These are phyloP conservation scores for Gymnoscopelus braueri DNA, from an alignment of 2,797 vertebrate genomes.

Conservation along the genomic window DNA sequence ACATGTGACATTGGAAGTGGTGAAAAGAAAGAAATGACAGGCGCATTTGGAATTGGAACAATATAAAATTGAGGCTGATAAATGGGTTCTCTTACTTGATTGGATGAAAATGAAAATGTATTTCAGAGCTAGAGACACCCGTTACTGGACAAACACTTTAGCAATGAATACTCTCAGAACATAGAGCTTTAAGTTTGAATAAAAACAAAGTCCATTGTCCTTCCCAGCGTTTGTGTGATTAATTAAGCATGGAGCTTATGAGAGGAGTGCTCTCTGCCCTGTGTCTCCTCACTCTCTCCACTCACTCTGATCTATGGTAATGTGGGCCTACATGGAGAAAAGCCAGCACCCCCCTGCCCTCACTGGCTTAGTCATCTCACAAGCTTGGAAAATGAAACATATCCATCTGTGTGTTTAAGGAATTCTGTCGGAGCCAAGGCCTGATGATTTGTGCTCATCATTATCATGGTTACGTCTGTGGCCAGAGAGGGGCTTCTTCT, in stretches of 20 bases:
- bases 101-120: too few relatives aligned
- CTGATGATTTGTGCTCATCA: constrained; percentile 43
- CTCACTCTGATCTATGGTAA: constrained; percentile 54
- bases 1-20: too few relatives aligned
- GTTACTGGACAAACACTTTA: too few relatives aligned
- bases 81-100: too few relatives aligned
- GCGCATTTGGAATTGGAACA: too few relatives aligned
- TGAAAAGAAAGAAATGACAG: too few relatives aligned
- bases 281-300: constrained; percentile 34
- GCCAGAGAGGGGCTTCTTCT: constrained; percentile 25
- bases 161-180: too few relatives aligned
- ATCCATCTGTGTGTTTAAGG: constrained; percentile 42
- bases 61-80: too few relatives aligned
- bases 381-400: constrained; percentile 51
- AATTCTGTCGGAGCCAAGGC: constrained; percentile 43
- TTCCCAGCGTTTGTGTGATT: constrained; percentile 45
- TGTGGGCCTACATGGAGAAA: constrained; percentile 39
- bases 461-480: constrained; percentile 32
- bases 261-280: constrained; percentile 46
- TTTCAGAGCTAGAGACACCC: too few relatives aligned
- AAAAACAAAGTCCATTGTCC: constrained; percentile 26
- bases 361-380: constrained; percentile 36
- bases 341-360: constrained; percentile 33
- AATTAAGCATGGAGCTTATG: constrained; percentile 54
- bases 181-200: too few relatives aligned